Base-by-base conservation (phyloP, 2,113 vertebrate genomes). In the Capreolus pygargus region DNA sequence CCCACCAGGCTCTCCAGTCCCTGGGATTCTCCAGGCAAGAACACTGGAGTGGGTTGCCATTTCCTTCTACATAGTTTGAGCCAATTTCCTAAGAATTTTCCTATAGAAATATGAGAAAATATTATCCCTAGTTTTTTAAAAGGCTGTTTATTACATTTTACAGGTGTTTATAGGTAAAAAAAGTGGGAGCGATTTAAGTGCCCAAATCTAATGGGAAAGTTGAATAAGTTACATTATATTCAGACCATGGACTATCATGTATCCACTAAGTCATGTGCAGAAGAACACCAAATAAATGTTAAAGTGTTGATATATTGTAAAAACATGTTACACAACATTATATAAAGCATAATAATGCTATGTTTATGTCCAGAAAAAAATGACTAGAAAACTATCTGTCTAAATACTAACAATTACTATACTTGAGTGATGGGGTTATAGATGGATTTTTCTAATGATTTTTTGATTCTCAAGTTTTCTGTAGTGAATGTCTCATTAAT, bases 81-180 rank as follows among this genome's bases (percentile, higher is more conserved):
- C 13, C 87, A 55, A 60, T 67, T 9, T 76, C 39, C 45, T 67
- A 86, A 21, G 45, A 60, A 93, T 89, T 95, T 87, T 85, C 36
- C 47, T 84, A 85, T 33, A 89, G 43, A 91, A 85, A 86, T 91
- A 85, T 74, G 84, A 86, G n/a, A 93, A 96, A 82, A 78, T 36
- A 78, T 81, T 84, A 23, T 13, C 43, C 43, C 50, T n/a, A 79
- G 43, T 58, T 79, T 83, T 79, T 67, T 55, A 82, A 39, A 52
- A 76, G 2, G 1, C 19, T 54, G n/a, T 45, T 96, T 39, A 19
- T 60, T 54, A 39, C 10, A 92, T 95, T 30, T 81, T 17, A 52
- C 30, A 89, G 57, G 30, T 58, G 6, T 82, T 94, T 82, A 45
- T 30, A 45, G 16, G 84, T 88, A 55, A 95, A 79, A 54, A 82